Percentiles rank a stretch among this genome's conserved stretches.
Evolutionary conservation across 2,797 vertebrate genomes (phyloP).

Genomic region (Adrianichthys oophorus): DNA sequence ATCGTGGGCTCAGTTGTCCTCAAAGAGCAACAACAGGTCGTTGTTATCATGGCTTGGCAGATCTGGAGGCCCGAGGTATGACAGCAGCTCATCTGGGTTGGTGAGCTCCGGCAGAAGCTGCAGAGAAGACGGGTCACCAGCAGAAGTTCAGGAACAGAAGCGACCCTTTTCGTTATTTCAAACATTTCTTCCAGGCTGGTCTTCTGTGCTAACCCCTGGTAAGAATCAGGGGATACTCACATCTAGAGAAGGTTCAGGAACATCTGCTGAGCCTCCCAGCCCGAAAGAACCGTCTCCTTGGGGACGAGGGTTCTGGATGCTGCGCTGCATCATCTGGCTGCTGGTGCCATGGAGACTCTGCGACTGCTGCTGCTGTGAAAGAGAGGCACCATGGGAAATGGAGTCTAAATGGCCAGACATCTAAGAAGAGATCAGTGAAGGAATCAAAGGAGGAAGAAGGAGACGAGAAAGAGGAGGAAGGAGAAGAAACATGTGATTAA

Average conservation of each 20-base stretch:
- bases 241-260: slow-evolving; percentile 86
- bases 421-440: slow-evolving; percentile 46
- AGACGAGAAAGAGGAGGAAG: neutral
- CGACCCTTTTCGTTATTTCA: neutral
- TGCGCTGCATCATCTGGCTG: slow-evolving; percentile 77
- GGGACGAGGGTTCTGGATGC: slow-evolving; percentile 72
- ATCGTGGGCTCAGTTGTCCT: slow-evolving; percentile 85
- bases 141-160: neutral
- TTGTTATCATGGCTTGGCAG: slow-evolving; percentile 90
- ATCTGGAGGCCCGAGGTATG: slow-evolving; percentile 90
- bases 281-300: slow-evolving; percentile 70
- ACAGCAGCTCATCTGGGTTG: slow-evolving; percentile 90
- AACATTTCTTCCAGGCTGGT: neutral
- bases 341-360: slow-evolving; percentile 76
- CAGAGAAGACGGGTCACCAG: slow-evolving; percentile 10
- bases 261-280: slow-evolving; percentile 74
- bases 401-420: slow-evolving; percentile 81
- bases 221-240: slow-evolving; percentile 72
- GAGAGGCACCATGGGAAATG: slow-evolving; percentile 70
- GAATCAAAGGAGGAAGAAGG: no score
- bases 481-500: no score
- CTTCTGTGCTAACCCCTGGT: neutral
- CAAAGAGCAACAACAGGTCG: slow-evolving; percentile 90
- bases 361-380: slow-evolving; percentile 69
- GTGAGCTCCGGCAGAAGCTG: slow-evolving; percentile 92